Evolutionary conservation across 2,888 invertebrate species (phyloP).

Genomic region (Drosophila siamana): DNA sequence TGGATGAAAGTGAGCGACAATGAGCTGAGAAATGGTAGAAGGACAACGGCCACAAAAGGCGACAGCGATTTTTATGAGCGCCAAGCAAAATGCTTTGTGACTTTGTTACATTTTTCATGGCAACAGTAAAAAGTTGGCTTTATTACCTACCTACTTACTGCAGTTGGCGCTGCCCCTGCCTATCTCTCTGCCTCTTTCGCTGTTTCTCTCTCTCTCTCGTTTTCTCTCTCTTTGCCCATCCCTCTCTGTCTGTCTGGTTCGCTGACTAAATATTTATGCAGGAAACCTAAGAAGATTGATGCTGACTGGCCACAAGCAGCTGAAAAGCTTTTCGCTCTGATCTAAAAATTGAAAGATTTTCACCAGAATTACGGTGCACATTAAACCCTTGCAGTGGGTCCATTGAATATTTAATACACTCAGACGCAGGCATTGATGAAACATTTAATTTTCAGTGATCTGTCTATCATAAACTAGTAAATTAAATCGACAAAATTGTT

Average conservation of each 20-base stretch:
- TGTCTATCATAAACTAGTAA: no score
- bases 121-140: slow-evolving; percentile 72
- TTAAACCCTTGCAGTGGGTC: slow-evolving; percentile 11
- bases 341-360: slow-evolving; percentile 47
- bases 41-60: slow-evolving; percentile 22
- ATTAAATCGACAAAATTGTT: no score
- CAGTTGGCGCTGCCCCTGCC: slow-evolving; percentile 29
- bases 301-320: slow-evolving; percentile 61
- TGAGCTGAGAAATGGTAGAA: slow-evolving; percentile 18
- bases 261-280: slow-evolving; percentile 72
- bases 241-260: slow-evolving; percentile 20
- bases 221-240: no score
- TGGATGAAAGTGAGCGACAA: slow-evolving; percentile 44
- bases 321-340: slow-evolving; percentile 57
- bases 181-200: background rate
- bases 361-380: slow-evolving; percentile 30
- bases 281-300: slow-evolving; percentile 69
- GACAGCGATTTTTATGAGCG: slow-evolving; percentile 65
- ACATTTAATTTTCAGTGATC: no score
- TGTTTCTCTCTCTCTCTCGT: background rate
- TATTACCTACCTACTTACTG: slow-evolving; percentile 71
- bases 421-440: no score
- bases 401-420: slow-evolving; percentile 1
- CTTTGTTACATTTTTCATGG: slow-evolving; percentile 75
- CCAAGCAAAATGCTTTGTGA: slow-evolving; percentile 72